These are phyloP conservation scores for Tachuris rubrigastra DNA, from an alignment of 2,113 vertebrate genomes.

Conservation along the genomic window DNA sequence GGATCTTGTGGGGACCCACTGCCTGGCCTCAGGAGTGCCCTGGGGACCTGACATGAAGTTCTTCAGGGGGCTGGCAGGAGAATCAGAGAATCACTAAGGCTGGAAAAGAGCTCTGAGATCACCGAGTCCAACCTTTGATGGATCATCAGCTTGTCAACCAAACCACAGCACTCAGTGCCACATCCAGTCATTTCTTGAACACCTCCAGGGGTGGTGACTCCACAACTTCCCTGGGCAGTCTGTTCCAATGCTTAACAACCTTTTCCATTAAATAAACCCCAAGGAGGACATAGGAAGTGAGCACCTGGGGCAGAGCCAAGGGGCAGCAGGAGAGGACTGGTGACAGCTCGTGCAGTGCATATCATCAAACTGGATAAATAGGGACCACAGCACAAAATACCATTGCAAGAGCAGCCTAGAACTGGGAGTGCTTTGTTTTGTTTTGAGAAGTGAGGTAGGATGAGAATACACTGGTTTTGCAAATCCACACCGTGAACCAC, in stretches of 20 bases:
- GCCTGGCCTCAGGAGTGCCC: not conserved
- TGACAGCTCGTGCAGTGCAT: no score
- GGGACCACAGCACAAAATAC: not conserved
- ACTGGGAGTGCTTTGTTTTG: not conserved
- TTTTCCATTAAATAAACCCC: no score
- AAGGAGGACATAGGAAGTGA: not conserved
- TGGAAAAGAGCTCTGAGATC: not conserved
- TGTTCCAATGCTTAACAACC: not conserved
- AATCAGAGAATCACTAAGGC: not conserved
- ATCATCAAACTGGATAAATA: not conserved
- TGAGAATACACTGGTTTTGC: not conserved
- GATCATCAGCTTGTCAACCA: not conserved
- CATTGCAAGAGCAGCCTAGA: not conserved
- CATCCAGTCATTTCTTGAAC: not conserved
- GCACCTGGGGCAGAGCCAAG: not conserved
- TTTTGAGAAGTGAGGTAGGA: not conserved
- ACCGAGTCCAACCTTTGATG: not conserved
- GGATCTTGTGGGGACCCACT: no score
- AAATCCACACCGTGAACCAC: no score
- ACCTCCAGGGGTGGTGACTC: not conserved
- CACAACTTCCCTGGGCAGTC: not conserved
- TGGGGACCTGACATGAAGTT: fast-evolving
- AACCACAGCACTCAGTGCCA: not conserved
- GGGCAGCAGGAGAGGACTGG: not conserved
- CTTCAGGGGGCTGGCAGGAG: not conserved